These are phyloP conservation scores for Phataginus tricuspis DNA, from an alignment of 2,797 vertebrate genomes.

Conservation along the genomic window DNA sequence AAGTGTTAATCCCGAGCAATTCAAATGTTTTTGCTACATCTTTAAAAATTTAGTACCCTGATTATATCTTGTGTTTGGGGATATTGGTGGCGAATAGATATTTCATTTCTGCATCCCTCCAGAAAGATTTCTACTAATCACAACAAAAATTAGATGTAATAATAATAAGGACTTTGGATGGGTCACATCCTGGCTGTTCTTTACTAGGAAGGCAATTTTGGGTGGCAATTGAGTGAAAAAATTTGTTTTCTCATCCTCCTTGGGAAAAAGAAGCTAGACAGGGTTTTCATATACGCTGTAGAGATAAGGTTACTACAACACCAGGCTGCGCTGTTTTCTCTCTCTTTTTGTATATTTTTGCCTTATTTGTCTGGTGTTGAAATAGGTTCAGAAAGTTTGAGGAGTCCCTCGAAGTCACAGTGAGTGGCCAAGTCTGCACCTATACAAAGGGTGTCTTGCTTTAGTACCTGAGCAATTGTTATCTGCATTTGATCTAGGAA, in stretches of 20 bases:
- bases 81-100: not conserved
- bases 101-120: not conserved
- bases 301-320: not conserved
- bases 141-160: not conserved
- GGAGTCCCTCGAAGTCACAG: not conserved
- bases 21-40: not conserved
- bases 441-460: not conserved
- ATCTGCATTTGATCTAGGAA: not conserved
- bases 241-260: not conserved
- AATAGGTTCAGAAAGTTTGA: slow-evolving; percentile 1
- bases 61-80: not conserved
- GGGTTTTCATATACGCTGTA: not conserved
- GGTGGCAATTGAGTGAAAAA: not conserved
- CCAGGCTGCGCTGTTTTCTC: not conserved
- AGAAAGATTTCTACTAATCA: not conserved
- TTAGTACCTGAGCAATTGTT: not conserved
- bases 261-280: not conserved
- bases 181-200: not conserved
- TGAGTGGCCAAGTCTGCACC: not conserved
- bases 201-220: not conserved
- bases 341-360: not conserved
- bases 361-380: not conserved
- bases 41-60: not conserved
- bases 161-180: not conserved
- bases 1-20: not conserved